phyloP scores from a whole-genome alignment of 2,797 vertebrate genomes.

The Spatula clypeata region DNA sequence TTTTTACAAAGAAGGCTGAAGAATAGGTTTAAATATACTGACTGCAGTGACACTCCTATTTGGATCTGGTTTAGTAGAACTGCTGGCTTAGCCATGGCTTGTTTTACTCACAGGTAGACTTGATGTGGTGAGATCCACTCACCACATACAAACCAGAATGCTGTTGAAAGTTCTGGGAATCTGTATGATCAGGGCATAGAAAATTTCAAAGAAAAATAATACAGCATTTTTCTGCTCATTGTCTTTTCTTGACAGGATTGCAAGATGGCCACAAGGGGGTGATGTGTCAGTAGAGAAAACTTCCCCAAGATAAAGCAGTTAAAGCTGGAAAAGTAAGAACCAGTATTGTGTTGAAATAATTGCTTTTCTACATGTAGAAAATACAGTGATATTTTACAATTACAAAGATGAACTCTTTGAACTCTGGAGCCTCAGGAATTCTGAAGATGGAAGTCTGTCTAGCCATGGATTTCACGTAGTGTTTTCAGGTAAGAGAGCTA shows the following conservation, averaged over 20 bases:
- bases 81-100: neutral
- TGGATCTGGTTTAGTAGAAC: neutral
- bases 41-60: neutral
- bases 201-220: neutral
- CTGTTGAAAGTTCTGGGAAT: neutral
- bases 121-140: neutral
- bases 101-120: neutral
- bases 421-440: neutral
- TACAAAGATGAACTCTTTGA: neutral
- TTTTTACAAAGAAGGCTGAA: neutral
- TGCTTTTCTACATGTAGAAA: neutral
- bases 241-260: neutral
- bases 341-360: neutral
- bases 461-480: neutral
- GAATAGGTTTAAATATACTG: neutral
- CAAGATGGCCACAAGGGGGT: neutral
- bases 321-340: too few relatives aligned
- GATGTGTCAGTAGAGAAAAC: neutral
- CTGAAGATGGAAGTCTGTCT: neutral
- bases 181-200: neutral
- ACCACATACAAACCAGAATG: neutral
- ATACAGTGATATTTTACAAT: neutral
- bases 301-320: rapidly evolving
- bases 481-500: neutral
- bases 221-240: rapidly evolving